Evolutionary conservation across 1,140 invertebrate genomes (phyloP).

Genomic region (Eurosta solidaginis): DNA sequence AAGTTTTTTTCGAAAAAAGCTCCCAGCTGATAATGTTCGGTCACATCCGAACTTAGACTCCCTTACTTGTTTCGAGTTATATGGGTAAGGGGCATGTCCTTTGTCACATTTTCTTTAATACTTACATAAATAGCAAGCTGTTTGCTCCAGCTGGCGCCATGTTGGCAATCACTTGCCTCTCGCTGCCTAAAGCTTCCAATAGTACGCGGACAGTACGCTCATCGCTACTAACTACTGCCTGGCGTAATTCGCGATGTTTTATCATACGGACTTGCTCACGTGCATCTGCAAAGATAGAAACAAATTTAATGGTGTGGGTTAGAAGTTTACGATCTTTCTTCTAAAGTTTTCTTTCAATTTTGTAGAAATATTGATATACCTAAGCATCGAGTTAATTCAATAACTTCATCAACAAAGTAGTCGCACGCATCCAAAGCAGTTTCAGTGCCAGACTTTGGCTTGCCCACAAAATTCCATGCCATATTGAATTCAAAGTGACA

Average conservation of each 20-base stretch:
- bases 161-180: conserved; percentile 78
- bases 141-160: conserved; percentile 84
- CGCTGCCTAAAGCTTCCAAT: conserved; percentile 68
- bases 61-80: too few relatives aligned
- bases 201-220: conserved; percentile 66
- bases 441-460: conserved; percentile 61
- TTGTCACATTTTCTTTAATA: conserved; percentile 33
- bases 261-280: conserved; percentile 72
- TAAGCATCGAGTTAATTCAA: conserved; percentile 45
- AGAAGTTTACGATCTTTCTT: not conserved
- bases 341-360: not conserved
- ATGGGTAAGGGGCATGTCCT: too few relatives aligned
- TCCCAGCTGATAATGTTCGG: too few relatives aligned
- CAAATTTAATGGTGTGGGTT: not conserved
- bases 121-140: conserved; percentile 83
- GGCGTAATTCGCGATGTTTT: conserved; percentile 73
- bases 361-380: conserved; percentile 30
- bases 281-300: conserved; percentile 64
- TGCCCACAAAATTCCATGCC: conserved; percentile 56
- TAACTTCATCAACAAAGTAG: conserved; percentile 71
- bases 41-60: too few relatives aligned
- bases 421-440: conserved; percentile 69
- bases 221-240: conserved; percentile 74
- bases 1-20: too few relatives aligned
- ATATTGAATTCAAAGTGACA: conserved; percentile 33